Conservation (phyloP, 2,113 vertebrate genomes). For the Urocynchramus pylzowi region DNA sequence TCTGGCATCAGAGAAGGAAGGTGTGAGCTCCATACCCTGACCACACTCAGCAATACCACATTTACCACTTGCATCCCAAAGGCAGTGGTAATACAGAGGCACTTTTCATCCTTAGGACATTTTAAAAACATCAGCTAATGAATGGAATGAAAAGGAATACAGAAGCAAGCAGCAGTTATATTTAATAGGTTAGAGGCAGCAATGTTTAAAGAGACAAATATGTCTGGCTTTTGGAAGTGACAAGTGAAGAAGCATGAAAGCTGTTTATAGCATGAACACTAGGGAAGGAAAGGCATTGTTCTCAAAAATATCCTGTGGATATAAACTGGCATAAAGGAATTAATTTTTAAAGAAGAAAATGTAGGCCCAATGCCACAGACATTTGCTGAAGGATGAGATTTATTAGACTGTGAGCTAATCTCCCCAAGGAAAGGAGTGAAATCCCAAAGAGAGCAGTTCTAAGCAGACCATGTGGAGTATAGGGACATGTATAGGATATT, state of each 20-base stretch:
- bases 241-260: neutral
- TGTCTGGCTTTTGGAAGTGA: neutral
- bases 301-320: neutral
- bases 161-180: neutral
- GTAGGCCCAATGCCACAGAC: neutral
- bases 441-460: neutral
- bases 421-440: conserved; percentile 28
- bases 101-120: neutral
- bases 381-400: conserved; percentile 35
- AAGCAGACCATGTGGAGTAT: neutral
- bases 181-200: neutral
- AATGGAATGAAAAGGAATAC: neutral
- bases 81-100: neutral
- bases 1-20: neutral
- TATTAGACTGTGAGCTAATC: conserved; percentile 43
- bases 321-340: neutral
- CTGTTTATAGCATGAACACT: neutral
- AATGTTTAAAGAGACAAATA: neutral
- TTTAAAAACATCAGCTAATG: neutral
- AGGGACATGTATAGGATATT: neutral
- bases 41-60: neutral
- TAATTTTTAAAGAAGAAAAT: conserved; percentile 38
- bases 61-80: neutral
- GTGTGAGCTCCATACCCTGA: neutral
- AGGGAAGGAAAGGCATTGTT: neutral